These are phyloP conservation scores for Saccostrea cuccullata DNA, from an alignment of 1,140 invertebrate species.

Conservation along the genomic window DNA sequence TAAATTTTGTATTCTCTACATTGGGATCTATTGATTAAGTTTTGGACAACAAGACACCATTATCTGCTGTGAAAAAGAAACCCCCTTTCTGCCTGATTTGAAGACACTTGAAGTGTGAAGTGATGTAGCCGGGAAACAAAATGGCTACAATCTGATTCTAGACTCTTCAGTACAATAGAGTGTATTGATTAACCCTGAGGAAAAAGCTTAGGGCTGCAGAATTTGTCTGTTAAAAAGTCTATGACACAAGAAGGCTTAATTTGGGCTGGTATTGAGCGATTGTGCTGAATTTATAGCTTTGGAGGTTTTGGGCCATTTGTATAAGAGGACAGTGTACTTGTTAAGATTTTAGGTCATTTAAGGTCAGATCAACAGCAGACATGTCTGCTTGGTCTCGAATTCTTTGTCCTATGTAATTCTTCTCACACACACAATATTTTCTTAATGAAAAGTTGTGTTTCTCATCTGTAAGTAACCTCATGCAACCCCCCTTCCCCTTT, in stretches of 20 bases:
- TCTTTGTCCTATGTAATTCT: not conserved
- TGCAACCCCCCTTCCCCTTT: too few species aligned
- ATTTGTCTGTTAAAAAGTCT: not conserved
- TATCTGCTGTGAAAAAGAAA: conserved; percentile 1
- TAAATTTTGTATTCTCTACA: not conserved
- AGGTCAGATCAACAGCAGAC: not conserved
- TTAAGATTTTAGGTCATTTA: not conserved
- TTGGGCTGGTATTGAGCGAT: not conserved
- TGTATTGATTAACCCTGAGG: not conserved
- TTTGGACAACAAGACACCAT: not conserved
- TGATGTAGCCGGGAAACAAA: not conserved
- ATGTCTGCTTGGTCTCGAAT: not conserved
- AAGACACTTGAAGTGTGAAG: not conserved
- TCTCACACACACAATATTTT: not conserved
- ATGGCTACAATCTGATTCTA: not conserved
- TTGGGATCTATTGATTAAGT: not conserved
- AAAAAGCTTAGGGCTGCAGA: not conserved
- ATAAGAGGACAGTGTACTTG: not conserved
- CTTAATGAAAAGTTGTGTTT: too few species aligned
- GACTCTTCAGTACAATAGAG: not conserved
- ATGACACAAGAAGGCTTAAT: not conserved
- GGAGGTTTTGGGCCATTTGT: not conserved
- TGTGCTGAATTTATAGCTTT: not conserved
- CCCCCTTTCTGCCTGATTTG: not conserved
- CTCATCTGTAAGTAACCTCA: too few species aligned